Conservation (phyloP, 2,113 vertebrate species). For the Delphinapterus leucas region DNA sequence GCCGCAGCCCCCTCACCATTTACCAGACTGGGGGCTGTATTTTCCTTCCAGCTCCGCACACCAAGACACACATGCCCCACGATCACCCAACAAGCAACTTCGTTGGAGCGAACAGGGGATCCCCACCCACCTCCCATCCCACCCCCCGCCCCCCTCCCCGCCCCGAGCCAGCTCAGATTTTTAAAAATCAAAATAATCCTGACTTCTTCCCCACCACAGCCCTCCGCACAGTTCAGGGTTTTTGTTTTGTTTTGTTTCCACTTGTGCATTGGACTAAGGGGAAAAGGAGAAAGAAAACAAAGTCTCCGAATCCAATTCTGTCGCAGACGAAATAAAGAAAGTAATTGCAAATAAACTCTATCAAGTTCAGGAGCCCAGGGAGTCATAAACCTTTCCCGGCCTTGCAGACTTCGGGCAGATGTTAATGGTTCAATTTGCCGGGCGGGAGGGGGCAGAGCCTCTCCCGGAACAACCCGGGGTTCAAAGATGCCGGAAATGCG, state of each 20-base stretch:
- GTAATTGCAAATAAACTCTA: slow-evolving; percentile 49
- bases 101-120: not conserved
- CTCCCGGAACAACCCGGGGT: not conserved
- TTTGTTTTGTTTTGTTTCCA: slow-evolving; percentile 50
- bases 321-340: slow-evolving; percentile 71
- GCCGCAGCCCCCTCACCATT: not conserved
- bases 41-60: not conserved
- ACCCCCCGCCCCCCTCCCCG: not conserved
- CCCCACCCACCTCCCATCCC: not conserved
- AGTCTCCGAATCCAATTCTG: slow-evolving; percentile 34
- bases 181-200: slow-evolving; percentile 29
- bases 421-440: slow-evolving; percentile 67
- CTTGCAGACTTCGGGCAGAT: slow-evolving; percentile 74
- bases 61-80: not conserved
- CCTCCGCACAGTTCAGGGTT: not conserved
- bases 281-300: slow-evolving; percentile 40
- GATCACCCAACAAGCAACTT: slow-evolving; percentile 28
- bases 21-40: not conserved
- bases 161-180: not conserved
- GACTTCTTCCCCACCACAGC: not conserved
- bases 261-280: not conserved
- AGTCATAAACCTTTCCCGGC: slow-evolving; percentile 58
- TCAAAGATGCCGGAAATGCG: slow-evolving; percentile 54
- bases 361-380: slow-evolving; percentile 65
- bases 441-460: not conserved